Conservation (phyloP, 2,888 invertebrate species). For the Pristionchus arcanus region DNA sequence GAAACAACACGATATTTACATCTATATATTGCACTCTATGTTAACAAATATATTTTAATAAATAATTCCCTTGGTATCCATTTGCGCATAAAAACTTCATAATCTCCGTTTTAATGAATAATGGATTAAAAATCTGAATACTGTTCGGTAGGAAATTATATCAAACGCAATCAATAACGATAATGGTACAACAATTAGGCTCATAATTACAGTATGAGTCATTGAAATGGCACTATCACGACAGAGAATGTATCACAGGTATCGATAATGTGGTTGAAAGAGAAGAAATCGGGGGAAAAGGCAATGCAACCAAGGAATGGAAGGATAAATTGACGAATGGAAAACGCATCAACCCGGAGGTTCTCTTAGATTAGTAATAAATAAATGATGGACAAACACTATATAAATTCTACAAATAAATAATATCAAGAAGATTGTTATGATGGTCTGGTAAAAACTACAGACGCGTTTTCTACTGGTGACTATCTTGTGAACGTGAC, state of each 20-base stretch:
- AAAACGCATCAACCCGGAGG: not conserved
- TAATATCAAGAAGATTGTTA: not conserved
- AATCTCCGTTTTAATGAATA: not conserved
- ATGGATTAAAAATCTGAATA: not conserved
- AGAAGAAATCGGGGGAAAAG: not conserved
- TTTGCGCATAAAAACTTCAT: not conserved
- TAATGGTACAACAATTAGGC: slow-evolving; percentile 10
- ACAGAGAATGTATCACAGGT: slow-evolving; percentile 39
- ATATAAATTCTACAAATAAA: slow-evolving; percentile 11
- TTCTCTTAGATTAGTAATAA: not conserved
- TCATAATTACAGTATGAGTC: not conserved
- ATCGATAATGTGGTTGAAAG: slow-evolving; percentile 13
- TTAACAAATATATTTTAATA: not conserved
- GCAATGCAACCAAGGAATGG: not conserved
- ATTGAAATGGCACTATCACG: slow-evolving; percentile 26
- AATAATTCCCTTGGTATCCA: not conserved
- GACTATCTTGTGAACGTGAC: slow-evolving; percentile 55
- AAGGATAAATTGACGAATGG: not conserved
- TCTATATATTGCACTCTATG: slow-evolving; percentile 27
- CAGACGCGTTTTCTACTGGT: not conserved
- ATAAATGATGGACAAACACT: not conserved
- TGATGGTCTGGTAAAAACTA: not conserved
- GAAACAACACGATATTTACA: slow-evolving; percentile 19
- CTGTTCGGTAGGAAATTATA: not conserved
- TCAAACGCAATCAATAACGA: slow-evolving; percentile 5